Percentiles rank a stretch among this genome's conserved stretches.
These are phyloP conservation scores for Tenthredo amoena DNA, from an alignment of 2,888 invertebrate genomes.

Conservation along the genomic window DNA sequence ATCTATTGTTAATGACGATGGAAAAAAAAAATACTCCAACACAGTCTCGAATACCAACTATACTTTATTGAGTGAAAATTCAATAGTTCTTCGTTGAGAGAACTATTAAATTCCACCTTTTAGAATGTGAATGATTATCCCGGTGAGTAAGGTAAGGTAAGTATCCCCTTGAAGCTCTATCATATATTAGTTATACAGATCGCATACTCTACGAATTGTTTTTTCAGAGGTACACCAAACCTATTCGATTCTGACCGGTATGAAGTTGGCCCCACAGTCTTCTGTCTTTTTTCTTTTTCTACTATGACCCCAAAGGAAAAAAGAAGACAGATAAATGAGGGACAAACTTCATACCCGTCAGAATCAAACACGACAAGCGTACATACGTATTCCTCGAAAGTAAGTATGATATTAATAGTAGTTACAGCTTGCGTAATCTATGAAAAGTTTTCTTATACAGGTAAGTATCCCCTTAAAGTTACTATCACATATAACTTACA, in stretches of 20 bases:
- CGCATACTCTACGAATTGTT: not conserved
- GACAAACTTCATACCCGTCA: too few species aligned
- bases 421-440: not conserved
- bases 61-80: not conserved
- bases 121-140: not conserved
- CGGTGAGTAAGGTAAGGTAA: not conserved
- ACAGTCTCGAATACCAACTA: not conserved
- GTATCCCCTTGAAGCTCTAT: not conserved
- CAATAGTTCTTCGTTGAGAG: too few species aligned
- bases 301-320: too few species aligned
- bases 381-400: too few species aligned
- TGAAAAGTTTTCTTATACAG: not conserved
- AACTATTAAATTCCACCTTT: not conserved
- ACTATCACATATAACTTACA: not conserved
- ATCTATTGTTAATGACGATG: not conserved
- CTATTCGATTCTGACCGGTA: too few species aligned
- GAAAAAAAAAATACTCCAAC: not conserved
- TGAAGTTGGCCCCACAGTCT: too few species aligned
- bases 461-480: not conserved
- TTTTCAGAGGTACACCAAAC: not conserved
- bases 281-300: too few species aligned
- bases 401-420: not conserved
- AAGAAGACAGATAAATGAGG: too few species aligned
- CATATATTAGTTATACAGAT: not conserved
- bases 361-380: too few species aligned